Conservation (phyloP, 2,113 vertebrate species). For the Myiopsitta monachus region DNA sequence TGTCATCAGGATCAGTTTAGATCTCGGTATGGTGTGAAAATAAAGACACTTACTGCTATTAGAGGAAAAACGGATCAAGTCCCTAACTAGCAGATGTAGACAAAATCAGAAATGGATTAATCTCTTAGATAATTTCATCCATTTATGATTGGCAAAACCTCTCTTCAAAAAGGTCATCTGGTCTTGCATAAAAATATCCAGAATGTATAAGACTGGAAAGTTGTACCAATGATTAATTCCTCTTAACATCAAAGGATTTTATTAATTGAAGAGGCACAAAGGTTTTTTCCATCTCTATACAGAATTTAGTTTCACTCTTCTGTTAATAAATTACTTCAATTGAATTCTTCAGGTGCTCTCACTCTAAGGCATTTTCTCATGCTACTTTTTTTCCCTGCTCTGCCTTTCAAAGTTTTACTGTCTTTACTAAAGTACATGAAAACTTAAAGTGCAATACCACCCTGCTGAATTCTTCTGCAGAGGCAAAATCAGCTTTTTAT, state of each 20-base stretch:
- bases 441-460: neutral
- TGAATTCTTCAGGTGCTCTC: neutral
- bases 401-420: neutral
- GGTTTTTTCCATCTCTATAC: accelerated
- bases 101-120: neutral
- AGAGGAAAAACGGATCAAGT: neutral
- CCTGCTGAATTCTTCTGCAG: neutral
- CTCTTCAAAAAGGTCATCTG: neutral
- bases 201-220: neutral
- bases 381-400: neutral
- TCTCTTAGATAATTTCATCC: neutral
- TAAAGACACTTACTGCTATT: neutral
- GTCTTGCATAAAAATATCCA: neutral
- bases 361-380: neutral
- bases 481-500: conserved; percentile 18
- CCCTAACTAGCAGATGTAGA: neutral
- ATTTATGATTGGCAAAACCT: neutral
- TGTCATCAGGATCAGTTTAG: neutral
- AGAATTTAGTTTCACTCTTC: neutral
- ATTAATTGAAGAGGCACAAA: neutral
- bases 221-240: neutral
- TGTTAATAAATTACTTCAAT: neutral
- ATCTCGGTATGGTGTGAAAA: neutral
- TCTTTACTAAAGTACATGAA: neutral
- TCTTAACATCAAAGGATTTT: neutral